Percentiles rank a stretch among this genome's conserved stretches.
These are phyloP conservation scores for Erythrocercus mccallii DNA, from an alignment of 2,113 vertebrate genomes.

Conservation along the genomic window DNA sequence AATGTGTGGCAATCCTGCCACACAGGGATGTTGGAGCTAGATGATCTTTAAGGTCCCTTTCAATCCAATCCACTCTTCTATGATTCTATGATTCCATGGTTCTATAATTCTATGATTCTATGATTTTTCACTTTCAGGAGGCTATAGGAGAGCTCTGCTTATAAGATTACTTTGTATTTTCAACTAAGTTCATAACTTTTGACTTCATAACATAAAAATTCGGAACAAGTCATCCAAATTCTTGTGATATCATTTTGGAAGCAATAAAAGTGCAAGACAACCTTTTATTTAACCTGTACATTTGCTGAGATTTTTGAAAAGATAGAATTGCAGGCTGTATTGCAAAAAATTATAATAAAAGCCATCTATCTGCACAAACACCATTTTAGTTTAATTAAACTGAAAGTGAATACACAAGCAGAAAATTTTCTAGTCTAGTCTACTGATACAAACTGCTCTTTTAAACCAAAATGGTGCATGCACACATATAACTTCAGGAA, in stretches of 20 bases:
- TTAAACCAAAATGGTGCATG: background rate
- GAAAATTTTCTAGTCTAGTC: background rate
- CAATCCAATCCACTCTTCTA: background rate
- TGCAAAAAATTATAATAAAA: background rate
- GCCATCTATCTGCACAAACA: background rate
- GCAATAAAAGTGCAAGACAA: background rate
- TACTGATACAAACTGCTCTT: background rate
- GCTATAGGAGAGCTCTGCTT: background rate
- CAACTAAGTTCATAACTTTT: slow-evolving; percentile 9
- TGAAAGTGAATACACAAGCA: background rate
- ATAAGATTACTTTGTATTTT: slow-evolving; percentile 22
- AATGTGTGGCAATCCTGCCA: background rate
- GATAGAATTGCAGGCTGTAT: background rate
- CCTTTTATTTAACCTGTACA: background rate
- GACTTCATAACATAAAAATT: slow-evolving; percentile 9
- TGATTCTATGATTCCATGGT: background rate
- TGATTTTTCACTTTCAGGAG: background rate
- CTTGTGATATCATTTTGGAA: background rate
- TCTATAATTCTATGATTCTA: background rate
- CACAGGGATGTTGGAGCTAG: background rate
- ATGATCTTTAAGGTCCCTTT: background rate
- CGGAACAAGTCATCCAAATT: background rate
- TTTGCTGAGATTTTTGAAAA: background rate
- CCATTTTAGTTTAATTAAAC: background rate
- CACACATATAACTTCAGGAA: background rate